Evolutionary conservation across 2,797 vertebrate genomes (phyloP).

Genomic region (Garrulus glandarius): DNA sequence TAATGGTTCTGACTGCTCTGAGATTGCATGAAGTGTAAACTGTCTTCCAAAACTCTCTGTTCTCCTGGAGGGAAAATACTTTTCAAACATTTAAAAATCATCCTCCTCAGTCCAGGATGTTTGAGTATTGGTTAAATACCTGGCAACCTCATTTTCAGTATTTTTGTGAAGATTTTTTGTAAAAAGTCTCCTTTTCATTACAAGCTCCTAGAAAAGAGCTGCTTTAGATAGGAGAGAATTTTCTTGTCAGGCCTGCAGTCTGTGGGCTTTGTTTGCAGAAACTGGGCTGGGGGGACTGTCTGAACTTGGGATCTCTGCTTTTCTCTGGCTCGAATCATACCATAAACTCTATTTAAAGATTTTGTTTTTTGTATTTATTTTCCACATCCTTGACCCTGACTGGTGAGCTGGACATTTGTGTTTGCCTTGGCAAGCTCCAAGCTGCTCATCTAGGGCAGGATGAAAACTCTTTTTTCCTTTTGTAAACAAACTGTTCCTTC

Average conservation of each 20-base stretch:
- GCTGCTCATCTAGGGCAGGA: slow-evolving; percentile 44
- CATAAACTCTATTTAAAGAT: slow-evolving; percentile 61
- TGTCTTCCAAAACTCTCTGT: not conserved
- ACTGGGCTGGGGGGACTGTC: not conserved
- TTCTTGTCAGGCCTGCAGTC: not conserved
- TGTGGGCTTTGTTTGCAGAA: not conserved
- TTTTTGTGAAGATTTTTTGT: not conserved
- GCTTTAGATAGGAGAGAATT: not conserved
- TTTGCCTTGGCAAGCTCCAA: slow-evolving; percentile 60
- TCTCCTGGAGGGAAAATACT: not conserved
- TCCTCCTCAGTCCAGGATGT: not conserved
- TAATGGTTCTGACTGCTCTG: not conserved
- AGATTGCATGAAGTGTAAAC: not conserved
- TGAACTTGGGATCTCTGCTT: not conserved
- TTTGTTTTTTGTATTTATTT: slow-evolving; percentile 14
- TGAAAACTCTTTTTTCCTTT: slow-evolving; percentile 44
- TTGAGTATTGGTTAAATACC: not conserved
- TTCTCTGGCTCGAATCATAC: slow-evolving; percentile 1
- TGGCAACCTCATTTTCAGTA: not conserved
- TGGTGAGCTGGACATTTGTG: slow-evolving; percentile 43
- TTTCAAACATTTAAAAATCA: not conserved
- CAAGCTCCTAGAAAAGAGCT: not conserved
- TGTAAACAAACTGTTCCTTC: slow-evolving; percentile 55
- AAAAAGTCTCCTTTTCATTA: not conserved
- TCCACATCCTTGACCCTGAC: slow-evolving; percentile 55